Base-by-base conservation (phyloP, 2,888 invertebrate genomes). In the Liodrosophila aerea region DNA sequence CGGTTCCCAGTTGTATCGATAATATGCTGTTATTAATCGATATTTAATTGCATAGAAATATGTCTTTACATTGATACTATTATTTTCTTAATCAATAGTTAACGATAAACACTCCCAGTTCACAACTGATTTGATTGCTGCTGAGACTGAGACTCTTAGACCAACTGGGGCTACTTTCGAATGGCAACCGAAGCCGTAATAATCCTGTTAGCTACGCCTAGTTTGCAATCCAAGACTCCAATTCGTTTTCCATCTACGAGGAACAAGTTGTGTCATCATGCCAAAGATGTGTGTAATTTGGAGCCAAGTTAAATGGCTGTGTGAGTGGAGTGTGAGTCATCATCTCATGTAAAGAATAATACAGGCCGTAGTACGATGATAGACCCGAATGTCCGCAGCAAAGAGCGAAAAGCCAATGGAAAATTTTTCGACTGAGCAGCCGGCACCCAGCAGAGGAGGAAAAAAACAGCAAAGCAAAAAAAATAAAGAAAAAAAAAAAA, bases 351-450 rank as follows among this genome's bases (percentile, higher is more conserved):
- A 61, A 72, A 52, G 45, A 37, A 45, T 37, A 47, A 46, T 43
- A 31, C 54, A 18, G 40, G 31, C 16, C 39, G 41, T 16, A 52
- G 45, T 37, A 30, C 11, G 12, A 44, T 15, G 36, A 44, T 33
- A 47, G 34, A 15, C 49, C 64, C 54, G 59, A 52, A 33, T 41
- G 33, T 49, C 50, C 41, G 56, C 39, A 63, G 52, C 34, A 45
- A 44, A 46, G 49, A 41, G 43, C 49, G 43, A 22, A 58, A 56
- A 65, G 36, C 45, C 77, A 73, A 80, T 82, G 82, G 80, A 80
- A 80, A 75, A 73, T 84, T 83, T 80, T 65, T 40, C 29, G 27
- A n/a, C 11, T 59, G 13, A 44, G 47, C 52, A 31, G 50, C 46
- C 61, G 47, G 47, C 39, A 58, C 61, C 33, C 58, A 68, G 61